These are phyloP conservation scores for Carterocephalus palaemon DNA, from an alignment of 2,888 invertebrate genomes.

Conservation along the genomic window DNA sequence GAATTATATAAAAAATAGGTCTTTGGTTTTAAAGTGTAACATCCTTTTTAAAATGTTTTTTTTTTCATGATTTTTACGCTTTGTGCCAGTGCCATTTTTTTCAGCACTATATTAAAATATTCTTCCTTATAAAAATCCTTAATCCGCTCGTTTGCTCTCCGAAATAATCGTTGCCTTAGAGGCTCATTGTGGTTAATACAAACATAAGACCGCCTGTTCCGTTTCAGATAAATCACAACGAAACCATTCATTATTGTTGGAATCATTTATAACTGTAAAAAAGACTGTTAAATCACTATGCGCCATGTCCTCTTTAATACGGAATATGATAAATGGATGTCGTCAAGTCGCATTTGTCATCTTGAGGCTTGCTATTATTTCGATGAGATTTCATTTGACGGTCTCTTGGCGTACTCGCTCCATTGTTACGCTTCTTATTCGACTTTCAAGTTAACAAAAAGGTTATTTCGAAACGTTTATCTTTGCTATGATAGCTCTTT, in stretches of 20 bases:
- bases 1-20: too few species aligned
- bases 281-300: conserved; percentile 26
- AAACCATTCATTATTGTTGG: conserved; percentile 11
- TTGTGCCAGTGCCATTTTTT: too few species aligned
- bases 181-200: too few species aligned
- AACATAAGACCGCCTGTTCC: conserved; percentile 8
- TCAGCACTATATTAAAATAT: too few species aligned
- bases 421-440: conserved; percentile 48
- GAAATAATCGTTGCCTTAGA: too few species aligned
- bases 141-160: too few species aligned
- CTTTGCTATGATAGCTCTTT: conserved; percentile 10
- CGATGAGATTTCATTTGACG: conserved; percentile 51
- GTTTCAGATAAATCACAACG: conserved; percentile 13
- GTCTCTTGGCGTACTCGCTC: conserved; percentile 44
- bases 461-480: conserved; percentile 17
- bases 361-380: conserved; percentile 41
- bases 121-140: too few species aligned
- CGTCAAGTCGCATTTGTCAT: conserved; percentile 52
- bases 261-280: conserved; percentile 22
- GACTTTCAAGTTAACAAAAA: conserved; percentile 22
- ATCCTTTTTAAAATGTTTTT: too few species aligned
- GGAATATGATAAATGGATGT: conserved; percentile 47
- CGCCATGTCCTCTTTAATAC: conserved; percentile 26
- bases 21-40: too few species aligned
- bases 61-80: too few species aligned